Base-by-base conservation (phyloP, 2,888 invertebrate species). In the Caenorhabditis sp. region DNA sequence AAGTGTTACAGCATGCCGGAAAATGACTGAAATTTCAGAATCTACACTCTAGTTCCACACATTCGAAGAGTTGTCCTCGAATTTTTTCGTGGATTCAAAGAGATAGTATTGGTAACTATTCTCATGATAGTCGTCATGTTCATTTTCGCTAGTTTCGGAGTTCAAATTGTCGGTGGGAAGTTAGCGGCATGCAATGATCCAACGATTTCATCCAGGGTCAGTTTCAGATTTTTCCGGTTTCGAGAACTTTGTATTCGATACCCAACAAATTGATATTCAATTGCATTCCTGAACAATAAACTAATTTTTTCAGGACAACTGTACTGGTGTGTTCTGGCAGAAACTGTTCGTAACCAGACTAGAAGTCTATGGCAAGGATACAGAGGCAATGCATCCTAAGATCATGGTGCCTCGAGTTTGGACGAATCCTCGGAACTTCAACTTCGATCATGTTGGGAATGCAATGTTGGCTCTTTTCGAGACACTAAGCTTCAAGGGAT, bases 21-120 rank as follows among this genome's bases (percentile, higher is more conserved):
- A n/a, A n/a, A n/a, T 4, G 14, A 41, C 22, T 4, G 2, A 49
- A 41, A 8, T 31, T 82, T 35, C 58, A 79, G 98, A 79, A 98
- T 99, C 90, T 99, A 98, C 93, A 97, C 97, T 41, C 94, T 98
- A 73, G 98, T 99, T 38, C 99, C 99, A 68, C 99, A 99, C 93
- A 99, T 99, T 97, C 95, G 98, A 87, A 97, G 98, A 94, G 98
- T 99, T 24, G 99, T 99, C 73, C 98, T 97, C 93, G 99, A 99
- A 92, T 94, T 99, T 75, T 98, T 97, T 92, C 94, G 97, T 88
- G 99, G 99, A 35, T 99, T 99, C 94, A 98, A 98, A 93, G 99
- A 99, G 94, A 99, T 99, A 89, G 93, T 98, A 68, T 94, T 99
- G 93, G 98, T 96, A 94, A 98, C 98, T 0, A 97, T 98, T 0